Evolutionary conservation across 2,797 vertebrate genomes (phyloP).

Genomic region (Rhinatrema bivittatum): DNA sequence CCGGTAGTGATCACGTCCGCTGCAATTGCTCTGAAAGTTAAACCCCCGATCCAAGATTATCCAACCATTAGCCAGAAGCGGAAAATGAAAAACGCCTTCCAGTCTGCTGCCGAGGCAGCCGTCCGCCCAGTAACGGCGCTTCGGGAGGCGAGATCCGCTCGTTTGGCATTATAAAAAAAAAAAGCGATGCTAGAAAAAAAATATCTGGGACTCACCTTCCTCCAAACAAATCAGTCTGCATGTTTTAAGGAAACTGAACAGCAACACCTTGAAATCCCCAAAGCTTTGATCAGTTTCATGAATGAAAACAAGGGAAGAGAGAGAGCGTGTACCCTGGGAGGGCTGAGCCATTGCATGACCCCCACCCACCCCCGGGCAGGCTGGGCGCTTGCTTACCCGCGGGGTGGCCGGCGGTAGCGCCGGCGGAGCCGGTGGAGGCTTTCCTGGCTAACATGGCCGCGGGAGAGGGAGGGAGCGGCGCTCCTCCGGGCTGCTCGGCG

Average conservation of each 20-base stretch:
- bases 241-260: no score
- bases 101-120: no score
- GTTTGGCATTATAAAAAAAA: no score
- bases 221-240: no score
- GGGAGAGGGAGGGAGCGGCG: constrained; percentile 46
- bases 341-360: neutral
- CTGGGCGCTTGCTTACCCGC: constrained; percentile 50
- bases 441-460: constrained; percentile 85
- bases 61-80: neutral
- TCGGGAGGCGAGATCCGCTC: no score
- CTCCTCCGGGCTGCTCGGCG: constrained; percentile 44
- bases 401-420: constrained; percentile 48
- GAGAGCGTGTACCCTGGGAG: neutral
- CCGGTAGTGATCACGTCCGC: neutral
- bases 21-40: constrained; percentile 1
- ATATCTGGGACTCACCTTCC: no score
- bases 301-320: constrained; percentile 1
- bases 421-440: constrained; percentile 51
- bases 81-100: neutral
- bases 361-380: neutral
- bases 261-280: no score
- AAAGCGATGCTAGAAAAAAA: no score
- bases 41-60: constrained; percentile 1
- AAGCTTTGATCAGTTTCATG: no score
- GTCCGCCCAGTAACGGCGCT: no score